Conservation (phyloP, 1,140 invertebrate genomes). For the Ceratina australensis region DNA sequence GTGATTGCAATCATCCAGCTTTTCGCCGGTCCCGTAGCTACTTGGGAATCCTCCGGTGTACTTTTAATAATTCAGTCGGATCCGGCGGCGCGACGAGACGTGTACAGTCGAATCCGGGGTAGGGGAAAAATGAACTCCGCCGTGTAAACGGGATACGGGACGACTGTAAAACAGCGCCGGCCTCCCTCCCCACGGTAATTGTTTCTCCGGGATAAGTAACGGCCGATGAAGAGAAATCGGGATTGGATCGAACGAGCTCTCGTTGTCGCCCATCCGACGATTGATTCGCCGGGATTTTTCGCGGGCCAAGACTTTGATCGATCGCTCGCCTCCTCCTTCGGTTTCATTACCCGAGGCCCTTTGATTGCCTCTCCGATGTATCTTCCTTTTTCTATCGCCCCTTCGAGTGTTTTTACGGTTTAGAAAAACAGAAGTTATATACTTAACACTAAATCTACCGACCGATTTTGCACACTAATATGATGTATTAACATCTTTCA, state of each 20-base stretch:
- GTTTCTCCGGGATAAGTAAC: constrained; percentile 34
- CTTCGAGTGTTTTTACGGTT: no score
- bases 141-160: constrained; percentile 36
- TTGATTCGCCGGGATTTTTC: constrained; percentile 23
- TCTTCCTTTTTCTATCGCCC: no score
- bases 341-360: not conserved
- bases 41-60: constrained; percentile 52
- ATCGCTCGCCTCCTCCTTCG: not conserved
- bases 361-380: not conserved
- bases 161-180: constrained; percentile 26
- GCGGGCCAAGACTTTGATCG: constrained; percentile 2
- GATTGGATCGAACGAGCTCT: not conserved
- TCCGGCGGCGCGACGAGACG: constrained; percentile 26
- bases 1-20: constrained; percentile 62
- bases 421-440: no score
- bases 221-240: constrained; percentile 33
- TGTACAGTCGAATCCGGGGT: not conserved
- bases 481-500: no score
- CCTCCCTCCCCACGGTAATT: constrained; percentile 33
- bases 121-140: not conserved
- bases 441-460: no score
- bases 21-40: constrained; percentile 21
- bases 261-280: constrained; percentile 2
- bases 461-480: no score
- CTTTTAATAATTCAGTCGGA: constrained; percentile 52